Base-by-base conservation (phyloP, 1,140 invertebrate species). In the Nephotettix cincticeps region DNA sequence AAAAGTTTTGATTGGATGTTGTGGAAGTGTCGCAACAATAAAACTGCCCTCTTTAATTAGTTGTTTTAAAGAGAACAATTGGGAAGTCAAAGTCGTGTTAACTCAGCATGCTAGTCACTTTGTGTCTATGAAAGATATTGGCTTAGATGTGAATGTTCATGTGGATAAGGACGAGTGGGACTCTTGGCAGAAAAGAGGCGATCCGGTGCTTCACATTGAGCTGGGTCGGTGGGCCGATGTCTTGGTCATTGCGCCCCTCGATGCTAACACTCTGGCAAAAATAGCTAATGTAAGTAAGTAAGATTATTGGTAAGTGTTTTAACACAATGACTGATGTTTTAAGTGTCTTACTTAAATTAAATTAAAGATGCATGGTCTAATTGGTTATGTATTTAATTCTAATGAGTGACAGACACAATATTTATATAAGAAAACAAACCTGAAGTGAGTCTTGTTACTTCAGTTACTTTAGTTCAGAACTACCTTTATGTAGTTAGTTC, bases 241-340 rank as follows among this genome's bases (percentile, higher is more conserved):
- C 17, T 84, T 99, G 75, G 76, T 99, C 0, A 93, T 99, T 75
- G 96, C 97, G 27, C 98, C 98, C 0, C 80, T 99, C 4, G 96
- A 98, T 87, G 98, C 97, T 11, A 99, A 99, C 79, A 96, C 97
- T 0, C 78, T 99, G 58, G 97, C 94, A 1, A 99, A 99, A 87
- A 89, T 99, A 71, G 86, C 94, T 27, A 87, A 86, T 79, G 89
- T 90, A 84, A 78, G 78, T 77, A 29, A 61, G 74, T 30, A 23
- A 36, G 32, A 4, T 36, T 36, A 36, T 36, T n/a, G n/a, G n/a
- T n/a, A n/a, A n/a, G n/a, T n/a, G n/a, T n/a, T n/a, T n/a, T n/a
- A n/a, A n/a, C n/a, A n/a, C n/a, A n/a, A n/a, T n/a, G n/a, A n/a
- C n/a, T n/a, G n/a, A n/a, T n/a, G n/a, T n/a, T n/a, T n/a, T n/a